A percentile compares a stretch with the other conserved stretches of the same genome.
phyloP scores from a whole-genome alignment of 2,113 vertebrate genomes.

The Atrichornis clamosus region DNA sequence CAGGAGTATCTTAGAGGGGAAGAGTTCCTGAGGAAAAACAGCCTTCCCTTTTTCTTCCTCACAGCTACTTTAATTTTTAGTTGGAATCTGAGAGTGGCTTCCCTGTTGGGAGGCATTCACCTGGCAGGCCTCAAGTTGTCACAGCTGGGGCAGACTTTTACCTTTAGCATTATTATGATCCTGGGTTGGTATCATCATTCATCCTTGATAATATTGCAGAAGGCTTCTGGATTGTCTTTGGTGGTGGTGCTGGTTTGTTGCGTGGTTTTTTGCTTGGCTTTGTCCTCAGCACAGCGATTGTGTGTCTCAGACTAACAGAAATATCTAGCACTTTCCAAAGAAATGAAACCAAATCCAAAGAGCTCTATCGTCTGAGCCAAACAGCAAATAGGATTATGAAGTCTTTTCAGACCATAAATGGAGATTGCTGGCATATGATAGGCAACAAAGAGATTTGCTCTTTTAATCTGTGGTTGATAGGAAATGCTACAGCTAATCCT shows the following conservation, averaged over 20 bases:
- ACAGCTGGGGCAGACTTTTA: neutral
- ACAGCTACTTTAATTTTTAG: neutral
- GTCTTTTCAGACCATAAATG: conserved; percentile 4
- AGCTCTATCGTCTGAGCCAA: neutral
- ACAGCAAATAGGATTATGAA: neutral
- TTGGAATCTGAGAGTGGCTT: neutral
- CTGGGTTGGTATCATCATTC: neutral
- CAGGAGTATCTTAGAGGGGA: neutral
- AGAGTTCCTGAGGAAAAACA: neutral
- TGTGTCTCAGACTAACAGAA: neutral
- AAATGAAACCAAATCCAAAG: neutral
- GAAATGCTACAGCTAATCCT: conserved; percentile 39
- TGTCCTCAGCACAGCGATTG: neutral
- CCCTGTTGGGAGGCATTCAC: neutral
- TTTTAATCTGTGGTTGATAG: neutral
- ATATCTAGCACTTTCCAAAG: neutral
- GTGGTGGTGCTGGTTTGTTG: neutral
- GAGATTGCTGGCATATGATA: neutral
- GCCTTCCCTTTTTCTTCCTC: neutral
- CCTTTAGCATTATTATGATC: neutral
- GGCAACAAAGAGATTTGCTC: neutral
- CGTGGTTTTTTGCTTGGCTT: neutral
- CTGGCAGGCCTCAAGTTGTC: neutral
- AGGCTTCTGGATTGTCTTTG: neutral
- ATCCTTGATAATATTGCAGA: neutral